A percentile compares a stretch with the other conserved stretches of the same genome.
These are phyloP conservation scores for Meloidogyne chitwoodi DNA, from an alignment of 1,140 invertebrate species.

Conservation along the genomic window DNA sequence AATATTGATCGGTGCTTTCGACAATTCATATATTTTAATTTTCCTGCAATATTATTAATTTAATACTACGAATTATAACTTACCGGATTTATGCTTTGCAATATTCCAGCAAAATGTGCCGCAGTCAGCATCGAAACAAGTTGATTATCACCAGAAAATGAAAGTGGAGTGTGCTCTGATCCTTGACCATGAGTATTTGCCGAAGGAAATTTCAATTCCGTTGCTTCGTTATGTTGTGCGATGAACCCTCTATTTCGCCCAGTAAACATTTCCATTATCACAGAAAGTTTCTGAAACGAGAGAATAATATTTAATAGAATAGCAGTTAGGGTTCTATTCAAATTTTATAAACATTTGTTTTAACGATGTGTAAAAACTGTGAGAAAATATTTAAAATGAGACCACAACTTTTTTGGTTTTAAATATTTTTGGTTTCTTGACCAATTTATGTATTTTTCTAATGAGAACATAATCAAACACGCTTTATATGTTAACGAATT, in stretches of 20 bases:
- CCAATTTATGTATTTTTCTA: too few relatives aligned
- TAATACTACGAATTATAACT: not conserved
- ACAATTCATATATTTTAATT: too few relatives aligned
- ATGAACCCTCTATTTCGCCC: not conserved
- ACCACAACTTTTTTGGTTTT: too few relatives aligned
- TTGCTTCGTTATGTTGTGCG: not conserved
- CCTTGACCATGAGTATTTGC: not conserved
- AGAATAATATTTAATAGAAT: not conserved
- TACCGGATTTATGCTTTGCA: slow-evolving; percentile 7
- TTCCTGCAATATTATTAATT: too few relatives aligned
- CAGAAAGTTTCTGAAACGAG: slow-evolving; percentile 9
- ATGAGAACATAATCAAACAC: too few relatives aligned
- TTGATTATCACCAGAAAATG: not conserved
- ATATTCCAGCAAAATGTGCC: slow-evolving; percentile 15
- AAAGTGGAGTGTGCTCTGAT: not conserved
- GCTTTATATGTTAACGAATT: too few relatives aligned
- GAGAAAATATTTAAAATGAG: too few relatives aligned
- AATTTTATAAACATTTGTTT: too few relatives aligned
- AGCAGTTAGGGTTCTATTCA: too few relatives aligned
- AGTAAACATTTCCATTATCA: slow-evolving; percentile 15
- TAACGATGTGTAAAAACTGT: too few relatives aligned
- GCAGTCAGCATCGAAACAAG: slow-evolving; percentile 10
- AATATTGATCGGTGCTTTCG: too few relatives aligned
- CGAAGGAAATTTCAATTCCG: not conserved
- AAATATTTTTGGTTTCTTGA: too few relatives aligned